Evolutionary conservation across 2,113 vertebrate genomes (phyloP).

Genomic region (Ctenomys sociabilis): DNA sequence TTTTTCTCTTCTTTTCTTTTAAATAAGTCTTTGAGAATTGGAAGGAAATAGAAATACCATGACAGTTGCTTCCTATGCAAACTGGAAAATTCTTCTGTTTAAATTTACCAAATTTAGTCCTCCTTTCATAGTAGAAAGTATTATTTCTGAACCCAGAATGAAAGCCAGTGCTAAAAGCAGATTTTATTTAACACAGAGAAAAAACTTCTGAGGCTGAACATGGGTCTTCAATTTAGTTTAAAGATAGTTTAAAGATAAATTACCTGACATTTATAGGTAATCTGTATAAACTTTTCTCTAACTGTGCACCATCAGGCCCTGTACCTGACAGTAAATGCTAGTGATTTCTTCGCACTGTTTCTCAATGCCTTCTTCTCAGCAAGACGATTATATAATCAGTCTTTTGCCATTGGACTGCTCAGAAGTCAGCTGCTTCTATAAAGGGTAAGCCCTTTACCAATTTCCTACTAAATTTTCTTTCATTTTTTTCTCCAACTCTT

Average conservation of each 20-base stretch:
- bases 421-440: constrained; percentile 46
- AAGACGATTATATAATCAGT: neutral
- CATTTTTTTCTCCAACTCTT: neutral
- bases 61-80: constrained; percentile 26
- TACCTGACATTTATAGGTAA: neutral
- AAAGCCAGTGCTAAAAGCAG: constrained; percentile 1
- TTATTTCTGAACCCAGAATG: constrained; percentile 1
- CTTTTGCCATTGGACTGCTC: neutral
- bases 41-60: constrained; percentile 41
- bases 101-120: neutral
- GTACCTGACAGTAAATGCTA: neutral
- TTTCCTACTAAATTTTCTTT: constrained; percentile 24
- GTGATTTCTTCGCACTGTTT: neutral
- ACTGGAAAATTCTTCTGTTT: constrained; percentile 31
- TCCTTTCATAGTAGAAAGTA: neutral
- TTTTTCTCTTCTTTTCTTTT: neutral
- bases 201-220: neutral
- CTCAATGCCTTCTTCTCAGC: neutral
- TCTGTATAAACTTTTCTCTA: neutral
- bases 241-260: neutral
- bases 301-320: neutral
- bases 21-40: constrained; percentile 49
- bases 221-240: neutral
- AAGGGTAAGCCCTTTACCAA: neutral
- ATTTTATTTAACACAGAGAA: constrained; percentile 13